Percentiles rank a stretch among this genome's conserved stretches.
Evolutionary conservation across 2,113 vertebrate species (phyloP).

Genomic region (Antidorcas marsupialis): DNA sequence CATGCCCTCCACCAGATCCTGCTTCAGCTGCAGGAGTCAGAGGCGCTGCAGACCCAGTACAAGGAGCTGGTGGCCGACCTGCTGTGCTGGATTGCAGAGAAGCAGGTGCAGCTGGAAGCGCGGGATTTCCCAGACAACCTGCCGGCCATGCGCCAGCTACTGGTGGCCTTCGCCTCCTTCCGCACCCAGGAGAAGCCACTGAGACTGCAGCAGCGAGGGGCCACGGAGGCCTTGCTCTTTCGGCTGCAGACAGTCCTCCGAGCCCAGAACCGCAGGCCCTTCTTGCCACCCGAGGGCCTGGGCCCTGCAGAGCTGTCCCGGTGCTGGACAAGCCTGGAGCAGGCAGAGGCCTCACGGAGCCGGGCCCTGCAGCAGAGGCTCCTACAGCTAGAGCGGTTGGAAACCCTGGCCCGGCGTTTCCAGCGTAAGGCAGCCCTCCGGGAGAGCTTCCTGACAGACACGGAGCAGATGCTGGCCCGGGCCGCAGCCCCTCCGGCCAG

Average conservation of each 20-base stretch:
- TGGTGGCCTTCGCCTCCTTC: slow-evolving; percentile 88
- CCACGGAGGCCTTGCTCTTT: slow-evolving; percentile 90
- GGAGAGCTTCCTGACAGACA: slow-evolving; percentile 87
- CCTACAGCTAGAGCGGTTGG: slow-evolving; percentile 86
- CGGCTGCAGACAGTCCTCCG: slow-evolving; percentile 85
- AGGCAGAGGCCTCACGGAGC: slow-evolving; percentile 81
- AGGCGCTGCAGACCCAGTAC: slow-evolving; percentile 84
- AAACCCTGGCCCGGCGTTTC: slow-evolving; percentile 89
- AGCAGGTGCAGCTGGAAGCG: slow-evolving; percentile 84
- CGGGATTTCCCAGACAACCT: slow-evolving; percentile 87
- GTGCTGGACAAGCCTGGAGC: slow-evolving; percentile 85
- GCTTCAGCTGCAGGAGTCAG: slow-evolving; percentile 86
- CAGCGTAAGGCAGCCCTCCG: slow-evolving; percentile 86
- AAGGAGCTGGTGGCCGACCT: slow-evolving; percentile 86
- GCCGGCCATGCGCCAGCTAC: slow-evolving; percentile 84
- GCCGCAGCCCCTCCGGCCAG: slow-evolving; percentile 78
- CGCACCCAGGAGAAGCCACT: slow-evolving; percentile 90
- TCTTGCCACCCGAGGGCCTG: slow-evolving; percentile 84
- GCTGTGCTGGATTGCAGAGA: slow-evolving; percentile 87
- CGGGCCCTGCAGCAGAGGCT: slow-evolving; percentile 84
- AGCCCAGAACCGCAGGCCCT: slow-evolving; percentile 87
- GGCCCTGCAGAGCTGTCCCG: slow-evolving; percentile 85
- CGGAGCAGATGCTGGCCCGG: slow-evolving; percentile 80
- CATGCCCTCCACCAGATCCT: slow-evolving; percentile 80
- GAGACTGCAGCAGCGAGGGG: slow-evolving; percentile 89